These are phyloP conservation scores for Sphecodes monilicornis DNA, from an alignment of 2,888 invertebrate species.

Conservation along the genomic window DNA sequence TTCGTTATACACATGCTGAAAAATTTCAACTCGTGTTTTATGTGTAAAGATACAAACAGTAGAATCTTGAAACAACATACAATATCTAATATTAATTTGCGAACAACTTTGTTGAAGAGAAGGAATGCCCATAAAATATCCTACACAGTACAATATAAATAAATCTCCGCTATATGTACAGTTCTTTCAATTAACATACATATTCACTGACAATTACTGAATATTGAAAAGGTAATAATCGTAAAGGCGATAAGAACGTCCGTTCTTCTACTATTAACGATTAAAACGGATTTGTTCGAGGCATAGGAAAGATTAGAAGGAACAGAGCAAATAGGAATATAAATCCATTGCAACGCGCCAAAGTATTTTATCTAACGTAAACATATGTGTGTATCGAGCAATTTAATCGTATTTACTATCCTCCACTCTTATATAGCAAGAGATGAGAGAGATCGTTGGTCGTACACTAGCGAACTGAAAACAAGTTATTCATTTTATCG, in stretches of 20 bases:
- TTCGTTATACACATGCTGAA: too few relatives aligned
- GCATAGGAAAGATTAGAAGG: neutral
- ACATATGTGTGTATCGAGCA: slow-evolving; percentile 33
- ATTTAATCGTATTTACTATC: slow-evolving; percentile 29
- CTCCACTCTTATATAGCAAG: neutral
- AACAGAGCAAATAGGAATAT: slow-evolving; percentile 13
- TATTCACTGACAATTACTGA: neutral
- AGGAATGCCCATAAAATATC: neutral
- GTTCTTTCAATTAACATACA: neutral
- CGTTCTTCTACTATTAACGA: neutral
- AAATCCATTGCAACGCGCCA: slow-evolving; percentile 13
- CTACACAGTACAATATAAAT: neutral
- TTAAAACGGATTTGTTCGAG: slow-evolving; percentile 2
- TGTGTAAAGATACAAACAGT: too few relatives aligned
- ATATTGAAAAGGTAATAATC: neutral
- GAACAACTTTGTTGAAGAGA: neutral
- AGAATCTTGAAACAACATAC: neutral
- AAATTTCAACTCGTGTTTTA: too few relatives aligned
- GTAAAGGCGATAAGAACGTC: neutral
- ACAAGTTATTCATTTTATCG: neutral
- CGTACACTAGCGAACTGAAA: slow-evolving; percentile 21
- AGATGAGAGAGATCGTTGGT: neutral
- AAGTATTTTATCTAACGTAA: slow-evolving; percentile 48
- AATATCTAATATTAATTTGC: neutral
- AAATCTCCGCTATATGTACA: neutral